phyloP scores from a whole-genome alignment of 2,113 vertebrate species.

The Tonatia bakeri region DNA sequence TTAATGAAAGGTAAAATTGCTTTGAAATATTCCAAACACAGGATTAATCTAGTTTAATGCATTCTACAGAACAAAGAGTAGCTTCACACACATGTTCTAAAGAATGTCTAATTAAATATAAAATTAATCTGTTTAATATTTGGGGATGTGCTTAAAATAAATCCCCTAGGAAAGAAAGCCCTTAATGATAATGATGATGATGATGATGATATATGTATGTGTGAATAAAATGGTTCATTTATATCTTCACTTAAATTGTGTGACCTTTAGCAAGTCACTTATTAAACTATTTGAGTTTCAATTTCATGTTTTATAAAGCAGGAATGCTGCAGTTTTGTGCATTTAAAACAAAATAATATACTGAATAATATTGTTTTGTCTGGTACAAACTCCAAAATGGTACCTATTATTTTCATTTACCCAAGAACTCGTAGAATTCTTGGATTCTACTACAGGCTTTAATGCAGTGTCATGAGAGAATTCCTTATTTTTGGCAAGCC shows the following conservation, averaged over 20 bases:
- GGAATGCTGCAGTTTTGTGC: neutral
- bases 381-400: neutral
- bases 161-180: neutral
- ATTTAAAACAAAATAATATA: neutral
- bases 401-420: neutral
- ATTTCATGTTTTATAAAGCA: neutral
- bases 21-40: neutral
- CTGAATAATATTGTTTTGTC: neutral
- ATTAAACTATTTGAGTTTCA: neutral
- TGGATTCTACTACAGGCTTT: neutral
- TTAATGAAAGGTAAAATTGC: neutral
- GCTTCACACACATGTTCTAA: neutral
- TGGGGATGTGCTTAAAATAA: neutral
- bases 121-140: neutral
- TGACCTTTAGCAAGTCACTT: neutral
- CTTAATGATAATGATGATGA: neutral
- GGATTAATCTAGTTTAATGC: neutral
- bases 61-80: neutral
- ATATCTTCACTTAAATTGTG: neutral
- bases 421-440: neutral
- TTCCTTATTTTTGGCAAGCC: neutral
- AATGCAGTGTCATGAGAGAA: neutral
- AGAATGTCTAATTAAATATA: too few relatives aligned
- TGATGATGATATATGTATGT: neutral
- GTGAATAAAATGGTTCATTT: neutral